Base-by-base conservation (phyloP, 2,888 invertebrate species). In the Chaetogeoica ovagalla region DNA sequence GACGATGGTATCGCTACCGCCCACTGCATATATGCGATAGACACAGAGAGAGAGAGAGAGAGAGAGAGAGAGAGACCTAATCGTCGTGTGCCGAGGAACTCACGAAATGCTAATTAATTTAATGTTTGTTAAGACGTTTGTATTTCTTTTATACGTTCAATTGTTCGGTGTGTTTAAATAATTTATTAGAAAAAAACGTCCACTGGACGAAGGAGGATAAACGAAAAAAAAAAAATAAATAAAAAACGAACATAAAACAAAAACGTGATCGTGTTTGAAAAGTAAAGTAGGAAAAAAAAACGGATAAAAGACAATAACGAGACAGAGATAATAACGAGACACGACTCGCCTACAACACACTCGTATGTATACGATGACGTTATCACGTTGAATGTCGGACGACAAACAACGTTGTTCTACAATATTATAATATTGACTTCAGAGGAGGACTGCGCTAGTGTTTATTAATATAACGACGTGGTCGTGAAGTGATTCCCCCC, bases 91-190 rank as follows among this genome's bases (percentile, higher is more conserved):
- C 6, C 5, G 13, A 52, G 21, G 4, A n/a, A 43, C 48, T 19
- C 63, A 63, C 73, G 63, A 52, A 63, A 55, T 48, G 37, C 55
- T 66, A 75, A 74, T 75, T 75, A 66, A 57, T 65, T 66, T 66
- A 66, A 75, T 55, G 60, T 11, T 21, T 9, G 19, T 37, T 9
- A 0, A 23, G 6, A 52, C n/a, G 11, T 21, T 21, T n/a, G 8
- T 1, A 9, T 1, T 8, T 59, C 39, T 55, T 1, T 70, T 37
- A 30, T 52, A 23, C 15, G 23, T 52, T n/a, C 48, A 72, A 60
- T 60, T 60, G 60, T 71, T 71, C 17, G 30, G 43, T 30, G 23
- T 19, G 43, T 73, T 62, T 4, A 52, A 11, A 73, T 37, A 37
- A 62, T 73, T 52, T 52, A 62, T 73, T 48, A 48, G 52, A 30